Percentiles rank a stretch among this genome's conserved stretches.
These are phyloP conservation scores for Popillia japonica DNA, from an alignment of 1,140 invertebrate species.

Conservation along the genomic window DNA sequence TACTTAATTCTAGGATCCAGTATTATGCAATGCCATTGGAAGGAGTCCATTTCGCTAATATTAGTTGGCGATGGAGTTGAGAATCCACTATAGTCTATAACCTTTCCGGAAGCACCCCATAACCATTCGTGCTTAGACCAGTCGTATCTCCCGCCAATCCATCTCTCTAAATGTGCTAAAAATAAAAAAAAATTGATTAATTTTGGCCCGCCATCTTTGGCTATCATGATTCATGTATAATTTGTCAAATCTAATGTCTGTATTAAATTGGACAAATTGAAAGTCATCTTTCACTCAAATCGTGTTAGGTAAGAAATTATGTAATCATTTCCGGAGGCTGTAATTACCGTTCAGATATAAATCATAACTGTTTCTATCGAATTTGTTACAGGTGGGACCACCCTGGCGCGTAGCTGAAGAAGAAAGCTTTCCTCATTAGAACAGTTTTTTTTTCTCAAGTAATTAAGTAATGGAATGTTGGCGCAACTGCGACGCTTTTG, in stretches of 20 bases:
- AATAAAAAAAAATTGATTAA: constrained; percentile 17
- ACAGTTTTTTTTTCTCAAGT: no score
- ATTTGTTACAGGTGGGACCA: constrained; percentile 11
- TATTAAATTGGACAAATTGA: no score
- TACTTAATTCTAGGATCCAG: constrained; percentile 67
- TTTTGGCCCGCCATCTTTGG: no score
- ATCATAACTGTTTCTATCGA: background rate
- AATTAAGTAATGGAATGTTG: no score
- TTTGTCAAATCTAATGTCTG: no score
- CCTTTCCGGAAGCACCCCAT: constrained; percentile 66
- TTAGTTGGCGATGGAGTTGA: constrained; percentile 50
- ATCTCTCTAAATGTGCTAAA: constrained; percentile 66
- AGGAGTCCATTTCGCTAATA: constrained; percentile 49
- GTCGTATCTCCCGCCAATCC: constrained; percentile 71
- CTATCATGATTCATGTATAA: no score
- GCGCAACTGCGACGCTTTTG: no score
- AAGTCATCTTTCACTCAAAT: no score
- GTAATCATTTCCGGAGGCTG: constrained; percentile 1
- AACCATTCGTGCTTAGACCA: constrained; percentile 67
- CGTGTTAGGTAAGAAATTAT: background rate
- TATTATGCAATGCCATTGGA: constrained; percentile 66
- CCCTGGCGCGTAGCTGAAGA: no score
- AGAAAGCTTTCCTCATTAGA: no score
- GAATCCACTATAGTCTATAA: constrained; percentile 65
- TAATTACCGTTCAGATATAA: constrained; percentile 21